Conservation (phyloP, 2,113 vertebrate genomes). For the Hiodon tergisus region DNA sequence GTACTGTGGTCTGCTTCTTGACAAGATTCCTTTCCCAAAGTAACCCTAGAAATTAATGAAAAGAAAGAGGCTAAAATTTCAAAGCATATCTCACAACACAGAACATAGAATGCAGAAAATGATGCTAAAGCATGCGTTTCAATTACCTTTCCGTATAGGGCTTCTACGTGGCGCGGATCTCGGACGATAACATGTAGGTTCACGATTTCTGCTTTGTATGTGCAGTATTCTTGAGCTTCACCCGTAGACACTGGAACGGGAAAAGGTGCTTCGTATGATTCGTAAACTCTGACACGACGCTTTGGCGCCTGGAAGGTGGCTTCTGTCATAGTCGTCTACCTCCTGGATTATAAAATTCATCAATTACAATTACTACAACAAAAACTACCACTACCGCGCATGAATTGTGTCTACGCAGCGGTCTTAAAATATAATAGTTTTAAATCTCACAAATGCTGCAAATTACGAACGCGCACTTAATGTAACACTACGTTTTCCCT, state of each 20-base stretch:
- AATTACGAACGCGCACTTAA: no score
- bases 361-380: no score
- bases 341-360: neutral
- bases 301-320: conserved; percentile 77
- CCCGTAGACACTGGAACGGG: conserved; percentile 54
- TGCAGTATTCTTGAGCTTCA: conserved; percentile 42
- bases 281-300: conserved; percentile 68
- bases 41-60: conserved; percentile 66
- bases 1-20: conserved; percentile 77
- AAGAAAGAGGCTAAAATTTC: conserved; percentile 12
- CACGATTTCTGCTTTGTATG: conserved; percentile 72
- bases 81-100: neutral
- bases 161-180: conserved; percentile 64
- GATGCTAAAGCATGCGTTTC: neutral
- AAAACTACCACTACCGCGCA: no score
- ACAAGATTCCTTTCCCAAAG: conserved; percentile 90
- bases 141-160: conserved; percentile 69
- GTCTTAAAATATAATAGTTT: no score
- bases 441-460: no score
- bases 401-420: no score
- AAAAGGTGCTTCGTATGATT: conserved; percentile 68
- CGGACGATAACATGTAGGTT: conserved; percentile 74
- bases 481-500: no score
- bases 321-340: conserved; percentile 28
- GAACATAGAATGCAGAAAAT: neutral